Evolutionary conservation across 2,797 vertebrate genomes (phyloP).

Genomic region (Scarus forsteni): DNA sequence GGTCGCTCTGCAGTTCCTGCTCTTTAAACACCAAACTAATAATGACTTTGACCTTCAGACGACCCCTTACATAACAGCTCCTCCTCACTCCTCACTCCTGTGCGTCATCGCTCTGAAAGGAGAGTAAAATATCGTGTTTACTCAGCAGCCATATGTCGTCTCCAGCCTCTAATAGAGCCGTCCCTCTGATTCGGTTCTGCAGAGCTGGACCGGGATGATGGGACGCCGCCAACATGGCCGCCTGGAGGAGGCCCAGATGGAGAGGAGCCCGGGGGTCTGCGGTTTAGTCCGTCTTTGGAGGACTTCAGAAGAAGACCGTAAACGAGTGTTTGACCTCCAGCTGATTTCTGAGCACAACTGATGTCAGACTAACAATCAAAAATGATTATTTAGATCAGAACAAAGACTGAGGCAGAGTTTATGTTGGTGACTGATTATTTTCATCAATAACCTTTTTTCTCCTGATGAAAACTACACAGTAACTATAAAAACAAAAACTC

Average conservation of each 20-base stretch:
- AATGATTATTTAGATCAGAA: too few relatives aligned
- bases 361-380: too few relatives aligned
- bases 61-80: not conserved
- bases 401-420: too few relatives aligned
- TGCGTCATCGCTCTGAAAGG: not conserved
- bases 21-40: too few relatives aligned
- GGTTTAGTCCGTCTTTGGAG: not conserved
- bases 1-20: too few relatives aligned
- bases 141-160: constrained; percentile 16
- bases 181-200: constrained; percentile 6
- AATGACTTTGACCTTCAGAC: not conserved
- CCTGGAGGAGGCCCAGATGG: constrained; percentile 54
- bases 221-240: constrained; percentile 41
- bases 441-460: too few relatives aligned
- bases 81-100: too few relatives aligned
- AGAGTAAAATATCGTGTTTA: not conserved
- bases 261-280: constrained; percentile 18
- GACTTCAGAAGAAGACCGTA: not conserved
- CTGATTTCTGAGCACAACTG: not conserved
- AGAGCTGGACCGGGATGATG: constrained; percentile 25
- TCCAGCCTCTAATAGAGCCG: constrained; percentile 37
- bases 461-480: too few relatives aligned
- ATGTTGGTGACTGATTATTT: too few relatives aligned
- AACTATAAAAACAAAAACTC: too few relatives aligned
- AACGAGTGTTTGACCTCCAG: constrained; percentile 2